These are phyloP conservation scores for Eclectus roratus DNA, from an alignment of 2,113 vertebrate genomes.

Conservation along the genomic window DNA sequence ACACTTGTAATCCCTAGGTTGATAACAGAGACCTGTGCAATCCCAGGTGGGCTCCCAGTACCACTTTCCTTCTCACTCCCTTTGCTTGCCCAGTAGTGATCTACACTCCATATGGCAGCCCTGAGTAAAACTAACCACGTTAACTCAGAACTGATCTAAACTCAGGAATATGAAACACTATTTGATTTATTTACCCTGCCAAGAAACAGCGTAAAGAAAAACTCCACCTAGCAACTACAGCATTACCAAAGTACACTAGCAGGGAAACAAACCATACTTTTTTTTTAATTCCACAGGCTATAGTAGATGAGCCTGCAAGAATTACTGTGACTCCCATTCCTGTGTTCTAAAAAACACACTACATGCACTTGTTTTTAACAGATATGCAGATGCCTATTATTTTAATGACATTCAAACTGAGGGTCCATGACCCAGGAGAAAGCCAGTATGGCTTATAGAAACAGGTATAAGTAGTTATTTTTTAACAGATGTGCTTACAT, in stretches of 20 bases:
- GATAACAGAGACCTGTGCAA: background rate
- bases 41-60: background rate
- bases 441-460: background rate
- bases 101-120: rapidly evolving
- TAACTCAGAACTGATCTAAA: background rate
- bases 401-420: background rate
- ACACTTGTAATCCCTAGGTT: background rate
- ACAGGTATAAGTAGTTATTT: background rate
- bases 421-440: background rate
- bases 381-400: background rate
- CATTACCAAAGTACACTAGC: background rate
- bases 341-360: background rate
- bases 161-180: background rate
- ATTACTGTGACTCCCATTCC: background rate
- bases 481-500: background rate
- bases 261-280: background rate
- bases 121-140: background rate
- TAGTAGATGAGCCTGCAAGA: background rate
- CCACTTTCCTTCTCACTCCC: background rate
- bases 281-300: background rate
- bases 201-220: background rate
- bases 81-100: background rate
- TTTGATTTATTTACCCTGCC: background rate
- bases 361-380: background rate
- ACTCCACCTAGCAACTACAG: background rate